phyloP scores from a whole-genome alignment of 2,888 invertebrate species.

The Eilema caniola region DNA sequence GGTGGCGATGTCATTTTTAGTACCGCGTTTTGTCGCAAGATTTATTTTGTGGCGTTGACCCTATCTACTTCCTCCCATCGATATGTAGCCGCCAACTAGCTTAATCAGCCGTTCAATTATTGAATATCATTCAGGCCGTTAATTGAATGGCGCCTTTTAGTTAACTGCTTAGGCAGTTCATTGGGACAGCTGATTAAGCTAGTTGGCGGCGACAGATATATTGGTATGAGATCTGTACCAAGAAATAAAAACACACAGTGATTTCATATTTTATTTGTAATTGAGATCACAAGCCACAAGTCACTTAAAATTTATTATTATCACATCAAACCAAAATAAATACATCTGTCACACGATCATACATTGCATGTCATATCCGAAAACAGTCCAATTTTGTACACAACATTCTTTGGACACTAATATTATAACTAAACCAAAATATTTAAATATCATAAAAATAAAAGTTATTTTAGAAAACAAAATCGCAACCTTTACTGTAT shows the following conservation, averaged over 20 bases:
- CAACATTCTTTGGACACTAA: slow-evolving; percentile 33
- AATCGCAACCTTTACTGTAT: slow-evolving; percentile 9
- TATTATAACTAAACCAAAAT: slow-evolving; percentile 33
- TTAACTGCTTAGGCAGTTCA: no score
- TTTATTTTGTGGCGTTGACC: no score
- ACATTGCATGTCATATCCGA: slow-evolving; percentile 27
- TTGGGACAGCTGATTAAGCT: no score
- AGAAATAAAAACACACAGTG: slow-evolving; percentile 37
- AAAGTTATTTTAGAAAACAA: slow-evolving; percentile 25
- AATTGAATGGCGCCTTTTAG: no score
- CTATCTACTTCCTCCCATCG: no score
- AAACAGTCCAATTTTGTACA: slow-evolving; percentile 52
- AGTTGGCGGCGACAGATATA: no score
- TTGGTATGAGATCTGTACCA: background rate
- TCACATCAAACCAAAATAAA: slow-evolving; percentile 64
- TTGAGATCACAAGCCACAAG: slow-evolving; percentile 84
- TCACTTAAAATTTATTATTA: slow-evolving; percentile 74
- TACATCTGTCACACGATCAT: slow-evolving; percentile 27
- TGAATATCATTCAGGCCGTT: no score
- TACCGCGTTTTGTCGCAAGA: no score
- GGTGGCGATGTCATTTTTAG: no score
- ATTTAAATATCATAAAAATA: slow-evolving; percentile 31
- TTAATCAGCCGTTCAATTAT: no score
- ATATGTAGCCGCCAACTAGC: no score
- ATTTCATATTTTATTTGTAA: slow-evolving; percentile 76